These are phyloP conservation scores for Catostomus latipinnis DNA, from an alignment of 2,797 vertebrate genomes.

Conservation along the genomic window DNA sequence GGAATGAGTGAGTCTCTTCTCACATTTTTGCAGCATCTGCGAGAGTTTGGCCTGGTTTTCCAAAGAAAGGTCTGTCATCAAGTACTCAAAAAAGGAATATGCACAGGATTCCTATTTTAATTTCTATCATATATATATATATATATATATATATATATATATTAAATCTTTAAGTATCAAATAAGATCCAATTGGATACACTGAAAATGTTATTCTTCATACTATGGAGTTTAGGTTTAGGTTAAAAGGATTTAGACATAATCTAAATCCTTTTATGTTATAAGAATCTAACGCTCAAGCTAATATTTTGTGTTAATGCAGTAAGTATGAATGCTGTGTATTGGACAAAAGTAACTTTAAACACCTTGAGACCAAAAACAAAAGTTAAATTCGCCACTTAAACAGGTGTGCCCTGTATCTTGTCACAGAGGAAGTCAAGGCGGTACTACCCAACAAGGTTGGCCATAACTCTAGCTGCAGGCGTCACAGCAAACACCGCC, in stretches of 20 bases:
- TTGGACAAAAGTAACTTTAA: neutral
- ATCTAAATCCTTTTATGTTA: neutral
- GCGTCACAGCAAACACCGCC: constrained; percentile 77
- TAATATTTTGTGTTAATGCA: too few relatives aligned
- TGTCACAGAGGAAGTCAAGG: constrained; percentile 86
- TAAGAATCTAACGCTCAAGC: neutral
- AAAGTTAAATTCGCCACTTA: neutral
- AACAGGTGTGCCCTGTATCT: constrained; percentile 2
- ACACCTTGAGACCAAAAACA: neutral
- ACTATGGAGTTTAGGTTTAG: too few relatives aligned
- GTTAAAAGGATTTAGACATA: too few relatives aligned
- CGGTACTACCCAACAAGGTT: constrained; percentile 92
- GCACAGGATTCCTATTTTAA: too few relatives aligned
- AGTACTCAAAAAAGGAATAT: too few relatives aligned
- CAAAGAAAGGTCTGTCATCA: constrained; percentile 86
- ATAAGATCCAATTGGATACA: too few relatives aligned
- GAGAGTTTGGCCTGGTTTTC: constrained; percentile 94
- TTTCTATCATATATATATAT: too few relatives aligned
- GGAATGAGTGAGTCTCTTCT: constrained; percentile 92
- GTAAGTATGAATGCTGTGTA: neutral
- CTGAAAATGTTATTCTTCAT: too few relatives aligned
- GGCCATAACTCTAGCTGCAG: constrained; percentile 90
- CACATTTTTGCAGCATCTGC: constrained; percentile 89
- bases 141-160: too few relatives aligned
- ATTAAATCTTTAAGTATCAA: too few relatives aligned